Percentiles rank a stretch among this genome's conserved stretches.
phyloP scores from a whole-genome alignment of 2,797 vertebrate species.

The Spizella passerina region DNA sequence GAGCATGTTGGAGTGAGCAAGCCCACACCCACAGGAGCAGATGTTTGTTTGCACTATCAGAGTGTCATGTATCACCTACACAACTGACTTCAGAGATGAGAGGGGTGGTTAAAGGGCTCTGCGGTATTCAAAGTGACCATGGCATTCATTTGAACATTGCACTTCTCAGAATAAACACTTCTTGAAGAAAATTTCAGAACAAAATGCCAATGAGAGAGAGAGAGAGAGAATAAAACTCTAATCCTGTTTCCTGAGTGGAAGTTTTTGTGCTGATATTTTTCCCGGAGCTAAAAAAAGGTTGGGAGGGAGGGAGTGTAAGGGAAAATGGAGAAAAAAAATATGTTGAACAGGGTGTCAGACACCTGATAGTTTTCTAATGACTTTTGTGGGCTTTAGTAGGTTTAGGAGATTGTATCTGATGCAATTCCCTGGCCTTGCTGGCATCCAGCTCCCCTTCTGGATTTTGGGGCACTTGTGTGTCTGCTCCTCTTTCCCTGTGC shows the following conservation, averaged over 20 bases:
- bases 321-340: neutral
- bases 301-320: fast-evolving
- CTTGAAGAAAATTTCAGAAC: neutral
- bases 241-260: neutral
- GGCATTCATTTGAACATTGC: neutral
- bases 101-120: neutral
- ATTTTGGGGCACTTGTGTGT: neutral
- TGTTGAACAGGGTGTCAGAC: fast-evolving
- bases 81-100: neutral
- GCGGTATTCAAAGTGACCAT: neutral
- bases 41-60: conserved; percentile 64
- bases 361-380: neutral
- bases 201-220: neutral
- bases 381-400: neutral
- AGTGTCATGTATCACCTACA: neutral
- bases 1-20: conserved; percentile 51
- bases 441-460: neutral
- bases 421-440: neutral
- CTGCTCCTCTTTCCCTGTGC: neutral
- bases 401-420: neutral
- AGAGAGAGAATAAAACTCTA: neutral
- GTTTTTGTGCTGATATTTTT: neutral
- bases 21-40: conserved; percentile 54
- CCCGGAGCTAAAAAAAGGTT: fast-evolving
- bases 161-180: neutral